These are phyloP conservation scores for Lamproptera curius DNA, from an alignment of 2,888 invertebrate genomes.

Conservation along the genomic window DNA sequence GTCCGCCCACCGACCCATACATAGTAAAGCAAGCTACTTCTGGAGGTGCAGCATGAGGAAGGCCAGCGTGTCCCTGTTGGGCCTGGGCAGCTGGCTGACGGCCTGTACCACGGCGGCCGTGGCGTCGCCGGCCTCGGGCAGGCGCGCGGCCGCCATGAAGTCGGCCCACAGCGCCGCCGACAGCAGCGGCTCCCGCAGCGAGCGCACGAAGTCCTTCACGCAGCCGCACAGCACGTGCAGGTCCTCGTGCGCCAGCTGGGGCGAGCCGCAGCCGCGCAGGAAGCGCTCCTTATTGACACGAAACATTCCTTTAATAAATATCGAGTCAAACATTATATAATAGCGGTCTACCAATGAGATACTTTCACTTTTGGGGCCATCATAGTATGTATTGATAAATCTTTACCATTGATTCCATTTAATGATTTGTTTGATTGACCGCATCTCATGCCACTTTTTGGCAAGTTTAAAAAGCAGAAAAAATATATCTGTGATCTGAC, in stretches of 20 bases:
- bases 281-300: constrained; percentile 91
- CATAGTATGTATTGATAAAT: no score
- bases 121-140: constrained; percentile 77
- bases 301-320: no score
- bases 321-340: no score
- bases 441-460: no score
- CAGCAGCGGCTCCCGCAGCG: constrained; percentile 92
- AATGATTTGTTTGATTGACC: no score
- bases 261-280: constrained; percentile 89
- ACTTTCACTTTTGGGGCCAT: no score
- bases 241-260: constrained; percentile 86
- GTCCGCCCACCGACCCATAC: no score
- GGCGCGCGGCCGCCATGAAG: constrained; percentile 84
- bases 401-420: no score
- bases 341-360: no score
- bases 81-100: constrained; percentile 90
- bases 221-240: constrained; percentile 95
- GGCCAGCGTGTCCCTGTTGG: constrained; percentile 96
- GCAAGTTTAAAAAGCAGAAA: no score
- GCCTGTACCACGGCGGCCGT: constrained; percentile 84
- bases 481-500: no score
- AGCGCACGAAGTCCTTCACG: constrained; percentile 95
- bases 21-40: constrained; percentile 76
- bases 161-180: constrained; percentile 89
- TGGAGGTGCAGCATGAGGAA: constrained; percentile 95